Percentiles rank a stretch among this genome's conserved stretches.
Evolutionary conservation across 2,888 invertebrate species (phyloP).

Genomic region (Latheticus oryzae): DNA sequence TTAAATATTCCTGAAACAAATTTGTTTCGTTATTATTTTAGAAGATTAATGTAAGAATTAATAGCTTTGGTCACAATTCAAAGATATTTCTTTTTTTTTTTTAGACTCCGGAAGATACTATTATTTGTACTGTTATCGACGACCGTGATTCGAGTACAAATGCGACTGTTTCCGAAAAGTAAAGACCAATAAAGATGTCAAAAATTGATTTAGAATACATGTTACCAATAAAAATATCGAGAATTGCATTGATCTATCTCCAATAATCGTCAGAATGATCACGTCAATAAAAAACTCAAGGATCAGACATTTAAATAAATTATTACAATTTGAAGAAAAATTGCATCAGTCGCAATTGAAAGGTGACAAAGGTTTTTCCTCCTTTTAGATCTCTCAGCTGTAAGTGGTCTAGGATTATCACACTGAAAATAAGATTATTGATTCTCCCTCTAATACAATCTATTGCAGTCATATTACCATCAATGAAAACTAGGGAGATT

Average conservation of each 20-base stretch:
- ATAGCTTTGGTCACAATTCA: too few relatives aligned
- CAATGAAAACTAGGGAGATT: constrained; percentile 23
- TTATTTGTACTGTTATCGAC: constrained; percentile 16
- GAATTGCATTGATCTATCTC: constrained; percentile 8
- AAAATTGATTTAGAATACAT: constrained; percentile 27
- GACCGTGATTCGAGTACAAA: constrained; percentile 18
- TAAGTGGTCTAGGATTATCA: constrained; percentile 30
- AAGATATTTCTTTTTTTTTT: too few relatives aligned
- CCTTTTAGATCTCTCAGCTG: constrained; percentile 8
- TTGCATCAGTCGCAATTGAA: constrained; percentile 11
- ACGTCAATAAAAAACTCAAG: constrained; percentile 5
- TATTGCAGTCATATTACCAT: constrained; percentile 33
- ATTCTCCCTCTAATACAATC: constrained; percentile 23
- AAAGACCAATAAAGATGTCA: constrained; percentile 23
- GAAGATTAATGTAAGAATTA: not conserved
- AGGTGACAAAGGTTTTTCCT: constrained; percentile 18
- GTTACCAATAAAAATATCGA: constrained; percentile 12
- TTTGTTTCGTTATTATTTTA: not conserved
- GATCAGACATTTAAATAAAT: constrained; percentile 12
- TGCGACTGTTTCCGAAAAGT: constrained; percentile 20
- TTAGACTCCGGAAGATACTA: constrained; percentile 9
- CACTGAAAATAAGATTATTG: constrained; percentile 23
- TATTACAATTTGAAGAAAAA: constrained; percentile 19
- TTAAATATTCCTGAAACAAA: not conserved
- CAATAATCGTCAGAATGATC: constrained; percentile 3